Evolutionary conservation across 2,113 vertebrate genomes (phyloP).

Genomic region (Syngnathoides biaculeatus): DNA sequence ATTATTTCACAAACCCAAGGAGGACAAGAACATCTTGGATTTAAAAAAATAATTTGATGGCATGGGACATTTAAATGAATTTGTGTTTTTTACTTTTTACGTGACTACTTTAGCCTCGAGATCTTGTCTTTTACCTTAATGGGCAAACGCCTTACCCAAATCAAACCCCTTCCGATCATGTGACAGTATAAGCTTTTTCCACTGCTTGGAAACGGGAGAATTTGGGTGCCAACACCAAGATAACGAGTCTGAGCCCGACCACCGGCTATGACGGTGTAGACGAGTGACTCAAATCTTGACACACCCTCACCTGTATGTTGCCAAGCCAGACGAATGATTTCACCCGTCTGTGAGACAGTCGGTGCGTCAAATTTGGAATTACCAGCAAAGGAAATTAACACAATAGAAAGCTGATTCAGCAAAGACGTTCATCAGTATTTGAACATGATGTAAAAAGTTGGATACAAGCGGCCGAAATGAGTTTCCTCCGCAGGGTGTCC

Average conservation of each 20-base stretch:
- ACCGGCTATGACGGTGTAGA: slow-evolving; percentile 35
- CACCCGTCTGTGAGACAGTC: slow-evolving; percentile 15
- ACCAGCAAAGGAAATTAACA: not conserved
- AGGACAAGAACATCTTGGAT: too few relatives aligned
- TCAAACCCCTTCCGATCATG: slow-evolving; percentile 46
- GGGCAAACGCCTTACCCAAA: slow-evolving; percentile 10
- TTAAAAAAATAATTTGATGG: too few relatives aligned
- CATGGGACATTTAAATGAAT: too few relatives aligned
- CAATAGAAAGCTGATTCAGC: slow-evolving; percentile 20
- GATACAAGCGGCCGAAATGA: too few relatives aligned
- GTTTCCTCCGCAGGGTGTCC: too few relatives aligned
- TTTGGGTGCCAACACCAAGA: too few relatives aligned
- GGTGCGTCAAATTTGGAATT: slow-evolving; percentile 29
- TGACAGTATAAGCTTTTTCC: slow-evolving; percentile 45
- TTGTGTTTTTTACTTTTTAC: too few relatives aligned
- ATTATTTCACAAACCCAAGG: too few relatives aligned
- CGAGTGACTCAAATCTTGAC: slow-evolving; percentile 46
- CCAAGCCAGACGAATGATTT: slow-evolving; percentile 18
- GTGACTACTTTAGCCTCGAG: not conserved
- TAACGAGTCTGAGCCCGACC: slow-evolving; percentile 42
- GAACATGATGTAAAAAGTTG: not conserved
- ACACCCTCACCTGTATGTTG: slow-evolving; percentile 50
- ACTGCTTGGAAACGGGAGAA: slow-evolving; percentile 19
- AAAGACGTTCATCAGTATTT: slow-evolving; percentile 13
- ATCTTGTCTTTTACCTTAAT: not conserved